A percentile compares a stretch with the other conserved stretches of the same genome.
Conservation (phyloP, 2,888 invertebrate genomes). For the Drosophila siamana region DNA sequence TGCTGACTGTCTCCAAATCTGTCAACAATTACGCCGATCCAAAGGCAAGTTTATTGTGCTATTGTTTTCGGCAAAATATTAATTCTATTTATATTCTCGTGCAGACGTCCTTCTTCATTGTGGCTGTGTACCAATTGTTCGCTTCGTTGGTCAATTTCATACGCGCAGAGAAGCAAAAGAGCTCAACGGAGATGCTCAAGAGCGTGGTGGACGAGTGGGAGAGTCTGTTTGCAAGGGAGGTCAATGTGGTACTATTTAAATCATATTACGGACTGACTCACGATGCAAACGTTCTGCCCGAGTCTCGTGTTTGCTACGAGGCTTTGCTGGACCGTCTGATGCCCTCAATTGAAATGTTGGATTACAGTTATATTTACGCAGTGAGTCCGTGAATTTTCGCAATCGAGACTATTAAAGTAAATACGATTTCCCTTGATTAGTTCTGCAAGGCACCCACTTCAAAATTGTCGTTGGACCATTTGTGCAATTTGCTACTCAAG, state of each 20-base stretch:
- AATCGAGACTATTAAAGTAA: neutral
- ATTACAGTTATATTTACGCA: conserved; percentile 76
- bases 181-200: conserved; percentile 81
- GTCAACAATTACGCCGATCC: conserved; percentile 85
- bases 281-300: conserved; percentile 44
- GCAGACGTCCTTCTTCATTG: conserved; percentile 86
- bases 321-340: conserved; percentile 72
- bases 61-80: no score
- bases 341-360: conserved; percentile 72
- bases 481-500: conserved; percentile 80
- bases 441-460: conserved; percentile 76
- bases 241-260: conserved; percentile 85
- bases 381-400: conserved; percentile 67
- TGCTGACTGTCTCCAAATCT: conserved; percentile 86
- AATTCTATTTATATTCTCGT: conserved; percentile 7
- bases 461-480: conserved; percentile 75
- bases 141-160: conserved; percentile 86
- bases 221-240: conserved; percentile 90
- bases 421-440: conserved; percentile 44
- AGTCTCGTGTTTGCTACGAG: conserved; percentile 59
- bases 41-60: conserved; percentile 85
- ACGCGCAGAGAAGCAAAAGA: conserved; percentile 79
- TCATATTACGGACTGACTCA: conserved; percentile 75
- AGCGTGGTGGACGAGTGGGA: conserved; percentile 89
- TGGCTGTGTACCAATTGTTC: conserved; percentile 87